Base-by-base conservation (phyloP, 2,888 invertebrate genomes). In the Hydrotaea diabolus region DNA sequence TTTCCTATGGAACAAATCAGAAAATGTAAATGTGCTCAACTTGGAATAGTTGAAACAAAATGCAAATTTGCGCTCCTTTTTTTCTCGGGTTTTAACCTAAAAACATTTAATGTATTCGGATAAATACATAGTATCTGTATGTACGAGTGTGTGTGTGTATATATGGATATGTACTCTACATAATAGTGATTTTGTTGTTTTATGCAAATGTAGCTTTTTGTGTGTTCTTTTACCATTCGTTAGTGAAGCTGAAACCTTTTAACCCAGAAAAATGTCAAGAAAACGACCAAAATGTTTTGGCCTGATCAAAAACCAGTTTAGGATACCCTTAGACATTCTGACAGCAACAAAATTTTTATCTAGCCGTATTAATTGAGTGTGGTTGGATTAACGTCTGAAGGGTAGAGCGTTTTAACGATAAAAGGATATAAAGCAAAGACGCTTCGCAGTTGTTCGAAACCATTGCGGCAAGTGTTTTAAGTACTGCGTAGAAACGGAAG, bases 191-290 rank as follows among this genome's bases (percentile, higher is more conserved):
- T 80, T 71, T 21, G 77, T 66, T 78, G 57, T 75, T 80, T 75
- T 84, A 84, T 78, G 75, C 57, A 84, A 84, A 84, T 84, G 53
- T 78, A 11, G 55, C 31, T 53, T 73, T 64, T 46, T 57, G 39
- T 36, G n/a, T 9, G 2, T 57, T 15, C 76, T 72, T 39, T 31
- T 57, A 62, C 21, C 36, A 66, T 36, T 66, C 66, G 39, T 66
- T 43, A 19, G 71, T 15, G 31, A 66, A 21, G 13, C 53, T 69
- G 43, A 81, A 81, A 75, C 72, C 72, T 76, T 84, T 81, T 81
- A 84, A 73, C 75, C 64, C 31, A 83, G 11, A 80, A 21, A 53
- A 74, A 53, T 49, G 49, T n/a, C 1, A 81, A 59, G 3, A 31
- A 71, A 64, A 66, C 23, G 21, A 31, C 66, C 15, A 66, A 46